These are phyloP conservation scores for Lamellibrachia columna DNA, from an alignment of 2,888 invertebrate species.

Conservation along the genomic window DNA sequence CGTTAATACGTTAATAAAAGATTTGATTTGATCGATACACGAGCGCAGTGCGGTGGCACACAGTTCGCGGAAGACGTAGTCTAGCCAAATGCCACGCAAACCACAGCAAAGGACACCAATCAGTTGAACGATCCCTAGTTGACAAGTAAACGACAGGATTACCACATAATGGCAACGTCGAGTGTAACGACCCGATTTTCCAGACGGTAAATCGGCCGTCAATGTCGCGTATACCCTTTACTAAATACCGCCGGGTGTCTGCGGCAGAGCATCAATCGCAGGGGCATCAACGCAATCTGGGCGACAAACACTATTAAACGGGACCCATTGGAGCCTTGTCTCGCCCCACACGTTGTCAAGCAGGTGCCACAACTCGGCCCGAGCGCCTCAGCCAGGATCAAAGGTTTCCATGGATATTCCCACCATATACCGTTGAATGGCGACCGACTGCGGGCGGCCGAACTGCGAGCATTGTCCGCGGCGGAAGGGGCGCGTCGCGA, in stretches of 20 bases:
- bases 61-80: not conserved
- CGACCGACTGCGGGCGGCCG: not conserved
- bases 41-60: too few relatives aligned
- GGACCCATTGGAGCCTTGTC: not conserved
- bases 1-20: too few relatives aligned
- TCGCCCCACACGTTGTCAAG: not conserved
- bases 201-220: not conserved
- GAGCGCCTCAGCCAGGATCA: not conserved
- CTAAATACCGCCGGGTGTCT: not conserved
- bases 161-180: not conserved
- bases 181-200: not conserved
- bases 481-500: not conserved
- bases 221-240: not conserved
- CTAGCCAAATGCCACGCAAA: not conserved
- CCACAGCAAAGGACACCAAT: slow-evolving; percentile 12
- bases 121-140: not conserved
- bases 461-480: not conserved
- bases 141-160: not conserved
- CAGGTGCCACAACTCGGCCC: not conserved
- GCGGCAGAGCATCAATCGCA: not conserved
- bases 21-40: too few relatives aligned
- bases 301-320: not conserved
- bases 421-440: not conserved
- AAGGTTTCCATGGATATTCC: slow-evolving; percentile 7
- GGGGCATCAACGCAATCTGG: not conserved